These are phyloP conservation scores for Campylomormyrus numenius DNA, from an alignment of 2,113 vertebrate genomes.

Conservation along the genomic window DNA sequence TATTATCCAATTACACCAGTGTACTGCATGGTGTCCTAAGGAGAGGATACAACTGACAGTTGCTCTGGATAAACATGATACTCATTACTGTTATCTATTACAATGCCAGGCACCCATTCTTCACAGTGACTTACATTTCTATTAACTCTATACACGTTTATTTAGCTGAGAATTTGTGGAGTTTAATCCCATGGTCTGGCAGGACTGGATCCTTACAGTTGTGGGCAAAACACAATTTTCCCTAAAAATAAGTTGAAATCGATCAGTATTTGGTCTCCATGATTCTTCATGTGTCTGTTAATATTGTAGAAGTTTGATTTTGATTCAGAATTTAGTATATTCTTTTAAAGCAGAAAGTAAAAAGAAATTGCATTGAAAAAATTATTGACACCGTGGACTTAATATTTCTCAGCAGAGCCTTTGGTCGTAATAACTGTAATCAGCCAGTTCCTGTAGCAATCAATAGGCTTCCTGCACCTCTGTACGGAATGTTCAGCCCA, in stretches of 20 bases:
- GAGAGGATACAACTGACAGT: background rate
- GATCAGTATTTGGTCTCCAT: background rate
- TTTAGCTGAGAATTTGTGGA: background rate
- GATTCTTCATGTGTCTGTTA: background rate
- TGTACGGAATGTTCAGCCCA: background rate
- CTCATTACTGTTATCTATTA: background rate
- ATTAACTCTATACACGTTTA: background rate
- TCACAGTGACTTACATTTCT: background rate
- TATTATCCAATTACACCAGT: background rate
- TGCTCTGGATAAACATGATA: background rate
- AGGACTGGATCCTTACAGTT: background rate
- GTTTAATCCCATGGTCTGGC: background rate
- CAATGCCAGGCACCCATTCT: background rate
- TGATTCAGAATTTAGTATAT: background rate
- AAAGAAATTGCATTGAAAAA: conserved; percentile 7
- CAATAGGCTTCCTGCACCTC: background rate
- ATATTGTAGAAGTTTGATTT: background rate
- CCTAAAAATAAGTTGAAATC: background rate
- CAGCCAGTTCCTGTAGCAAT: background rate
- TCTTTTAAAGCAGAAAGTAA: background rate
- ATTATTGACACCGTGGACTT: background rate
- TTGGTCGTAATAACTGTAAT: conserved; percentile 1
- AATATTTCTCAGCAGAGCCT: conserved; percentile 4
- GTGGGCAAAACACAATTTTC: background rate
- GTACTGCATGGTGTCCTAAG: background rate